Conservation (phyloP, 2,113 vertebrate genomes). For the Platanista minor region DNA sequence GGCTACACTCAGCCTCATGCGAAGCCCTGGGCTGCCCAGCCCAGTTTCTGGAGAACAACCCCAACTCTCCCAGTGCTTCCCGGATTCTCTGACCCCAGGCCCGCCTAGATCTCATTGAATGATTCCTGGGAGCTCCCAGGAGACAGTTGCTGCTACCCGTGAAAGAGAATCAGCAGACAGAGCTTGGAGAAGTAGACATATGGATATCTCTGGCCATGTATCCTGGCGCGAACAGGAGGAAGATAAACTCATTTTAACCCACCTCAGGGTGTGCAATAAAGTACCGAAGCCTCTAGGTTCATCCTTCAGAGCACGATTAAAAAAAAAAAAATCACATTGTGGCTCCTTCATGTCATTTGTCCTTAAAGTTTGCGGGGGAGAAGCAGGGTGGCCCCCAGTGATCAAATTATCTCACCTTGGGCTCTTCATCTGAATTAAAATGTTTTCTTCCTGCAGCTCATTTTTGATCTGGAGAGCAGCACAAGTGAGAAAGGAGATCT, state of each 20-base stretch:
- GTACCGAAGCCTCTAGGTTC: rapidly evolving
- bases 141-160: rapidly evolving
- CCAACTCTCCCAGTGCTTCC: rapidly evolving
- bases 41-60: background rate
- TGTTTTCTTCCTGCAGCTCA: background rate
- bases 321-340: background rate
- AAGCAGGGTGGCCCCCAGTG: background rate
- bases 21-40: background rate
- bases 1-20: rapidly evolving
- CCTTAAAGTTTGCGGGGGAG: background rate
- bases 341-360: background rate
- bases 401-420: background rate
- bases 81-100: rapidly evolving
- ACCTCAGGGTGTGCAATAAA: background rate
- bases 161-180: background rate
- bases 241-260: background rate
- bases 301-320: background rate
- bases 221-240: background rate
- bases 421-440: background rate
- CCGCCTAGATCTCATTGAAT: background rate
- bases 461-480: background rate
- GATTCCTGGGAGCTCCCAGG: background rate
- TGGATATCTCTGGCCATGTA: background rate
- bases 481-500: background rate
- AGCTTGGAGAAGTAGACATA: rapidly evolving